Base-by-base conservation (phyloP, 2,113 vertebrate species). In the Dryoscopus gambensis region DNA sequence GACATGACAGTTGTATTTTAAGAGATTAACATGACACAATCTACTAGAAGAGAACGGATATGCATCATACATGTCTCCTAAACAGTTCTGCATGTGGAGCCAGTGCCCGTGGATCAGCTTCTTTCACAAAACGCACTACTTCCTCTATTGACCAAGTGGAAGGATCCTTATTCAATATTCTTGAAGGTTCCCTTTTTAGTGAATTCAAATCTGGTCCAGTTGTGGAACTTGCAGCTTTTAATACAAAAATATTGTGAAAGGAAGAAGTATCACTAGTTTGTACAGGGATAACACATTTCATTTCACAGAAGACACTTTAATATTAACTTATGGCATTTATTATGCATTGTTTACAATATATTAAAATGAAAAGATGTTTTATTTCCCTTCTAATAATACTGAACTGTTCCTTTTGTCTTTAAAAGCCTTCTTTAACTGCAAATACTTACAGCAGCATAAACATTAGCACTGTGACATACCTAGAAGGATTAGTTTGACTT, bases 141-240 rank as follows among this genome's bases (percentile, higher is more conserved):
- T 99, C 99, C 84, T 99, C 99, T 90, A 99, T 98, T 90, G 99
- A 98, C 99, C 99, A 99, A 90, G 95, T 98, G 22, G 99, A 98
- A 53, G 99, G 99, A 97, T 98, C 98, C 94, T 98, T 98, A 89
- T 89, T 97, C 84, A 94, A 92, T 40, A 77, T 90, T 83, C 97
- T 97, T 86, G 97, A 96, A 80, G 97, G 93, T 63, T 98, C 98
- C 52, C 98, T 97, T 77, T 99, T 99, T 18, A 98, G 96, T 28
- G 78, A 98, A 95, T 97, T 95, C 68, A 98, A 94, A 77, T 99
- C 99, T 0, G 98, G 99, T 81, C 98, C 99, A 70, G 99, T 99
- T 95, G 98, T 99, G 85, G 98, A 99, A 98, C 98, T 99, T 96
- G 98, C 98, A 97, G 98, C 98, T 99, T 98, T 90, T 95, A 82